Conservation (phyloP, 1,140 invertebrate genomes). For the Trichoplusia ni region DNA sequence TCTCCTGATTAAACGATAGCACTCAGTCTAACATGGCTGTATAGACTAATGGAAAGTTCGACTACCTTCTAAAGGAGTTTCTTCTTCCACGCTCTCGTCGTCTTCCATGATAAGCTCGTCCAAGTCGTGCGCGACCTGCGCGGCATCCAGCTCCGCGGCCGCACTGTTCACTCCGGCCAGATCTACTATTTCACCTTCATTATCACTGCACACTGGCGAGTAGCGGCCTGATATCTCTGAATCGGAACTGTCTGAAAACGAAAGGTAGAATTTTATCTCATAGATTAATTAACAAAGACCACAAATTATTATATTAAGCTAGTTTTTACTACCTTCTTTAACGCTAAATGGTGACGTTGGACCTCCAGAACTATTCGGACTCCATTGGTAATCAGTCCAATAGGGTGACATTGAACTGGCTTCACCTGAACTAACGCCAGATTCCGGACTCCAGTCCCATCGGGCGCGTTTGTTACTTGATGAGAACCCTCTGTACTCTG, state of each 20-base stretch:
- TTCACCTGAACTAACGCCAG: conserved; percentile 61
- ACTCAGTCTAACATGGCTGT: neutral
- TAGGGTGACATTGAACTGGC: conserved; percentile 63
- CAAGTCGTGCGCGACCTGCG: conserved; percentile 64
- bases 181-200: conserved; percentile 64
- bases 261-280: neutral
- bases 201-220: conserved; percentile 82
- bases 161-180: conserved; percentile 31
- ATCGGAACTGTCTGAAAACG: conserved; percentile 74
- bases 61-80: conserved; percentile 54
- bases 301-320: neutral
- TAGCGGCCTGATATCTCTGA: conserved; percentile 79
- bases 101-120: conserved; percentile 74
- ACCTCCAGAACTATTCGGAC: conserved; percentile 64
- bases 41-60: neutral
- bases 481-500: conserved; percentile 56
- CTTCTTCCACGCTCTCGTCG: conserved; percentile 59
- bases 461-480: conserved; percentile 50
- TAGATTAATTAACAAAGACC: neutral
- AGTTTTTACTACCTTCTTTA: conserved; percentile 60
- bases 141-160: conserved; percentile 47
- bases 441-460: conserved; percentile 75
- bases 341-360: conserved; percentile 65
- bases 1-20: too few relatives aligned
- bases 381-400: conserved; percentile 70